Evolutionary conservation across 2,888 invertebrate species (phyloP), one percentile per base, ranked within the genome.

Genomic region (Heliconius ethilla): DNA sequence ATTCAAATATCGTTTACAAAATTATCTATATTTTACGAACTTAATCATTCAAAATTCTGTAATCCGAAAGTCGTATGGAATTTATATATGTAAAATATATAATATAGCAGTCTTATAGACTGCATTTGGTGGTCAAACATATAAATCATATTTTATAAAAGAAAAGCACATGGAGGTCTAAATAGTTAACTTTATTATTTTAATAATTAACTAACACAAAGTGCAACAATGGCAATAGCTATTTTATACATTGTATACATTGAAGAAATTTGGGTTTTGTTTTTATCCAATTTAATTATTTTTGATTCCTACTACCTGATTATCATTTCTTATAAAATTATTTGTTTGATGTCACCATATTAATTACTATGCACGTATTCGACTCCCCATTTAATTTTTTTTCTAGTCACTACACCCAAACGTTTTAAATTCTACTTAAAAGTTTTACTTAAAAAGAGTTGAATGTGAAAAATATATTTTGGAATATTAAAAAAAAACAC

Each of bases 161-260:
- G 51, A 72, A 72, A 72, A 59, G 70, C 29, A 51, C 55, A 33
- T 33, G n/a, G 70, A 55, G 70, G 70, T 72, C 70, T 72, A 72
- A 72, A 72, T 72, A 72, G 70, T 72, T 72, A 55, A 72, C 70
- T 72, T 72, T 72, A 72, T 72, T 72, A 72, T 72, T 72, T 55
- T 33, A 72, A 72, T 55, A 55, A 55, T 55, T 72, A 55, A 33
- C 70, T 72, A 72, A 72, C 70, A 72, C 70, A 72, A 72, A 72
- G 70, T 72, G 70, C 70, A 72, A 72, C 55, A 72, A 72, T 72
- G 70, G 70, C 70, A 55, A 72, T 72, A 72, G 70, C 70, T 72
- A 72, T 72, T 72, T 72, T 72, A 72, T 72, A 72, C 70, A 72
- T 72, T 72, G 70, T 72, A 59, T 55, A 72, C 55, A 72, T 55